Evolutionary conservation across 2,888 invertebrate genomes (phyloP).

Genomic region (Erebia aethiops): DNA sequence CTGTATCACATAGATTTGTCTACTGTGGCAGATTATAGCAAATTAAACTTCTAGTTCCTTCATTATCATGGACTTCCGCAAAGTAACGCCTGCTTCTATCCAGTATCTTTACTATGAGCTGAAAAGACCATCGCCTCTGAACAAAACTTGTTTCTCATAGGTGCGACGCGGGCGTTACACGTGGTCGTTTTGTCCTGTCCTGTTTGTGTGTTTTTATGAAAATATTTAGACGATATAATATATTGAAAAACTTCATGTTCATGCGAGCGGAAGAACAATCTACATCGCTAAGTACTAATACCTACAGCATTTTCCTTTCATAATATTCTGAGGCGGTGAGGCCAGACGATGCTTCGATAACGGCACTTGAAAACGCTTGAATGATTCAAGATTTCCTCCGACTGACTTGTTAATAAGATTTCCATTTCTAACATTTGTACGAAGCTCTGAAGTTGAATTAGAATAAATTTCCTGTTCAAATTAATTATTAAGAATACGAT

Average conservation of each 20-base stretch:
- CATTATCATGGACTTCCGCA: no score
- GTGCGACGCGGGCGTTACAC: no score
- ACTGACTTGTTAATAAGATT: constrained; percentile 24
- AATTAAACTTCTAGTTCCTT: no score
- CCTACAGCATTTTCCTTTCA: not conserved
- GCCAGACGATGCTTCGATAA: constrained; percentile 4
- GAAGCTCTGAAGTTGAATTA: constrained; percentile 11
- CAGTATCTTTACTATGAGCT: no score
- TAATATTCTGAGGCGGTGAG: not conserved
- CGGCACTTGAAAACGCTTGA: constrained; percentile 19
- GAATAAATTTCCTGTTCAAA: not conserved
- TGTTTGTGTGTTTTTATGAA: no score
- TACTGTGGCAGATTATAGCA: no score
- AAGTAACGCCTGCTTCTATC: no score
- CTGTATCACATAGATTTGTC: no score
- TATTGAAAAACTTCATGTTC: not conserved
- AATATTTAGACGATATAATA: no score
- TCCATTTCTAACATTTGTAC: constrained; percentile 17
- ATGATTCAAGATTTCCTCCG: constrained; percentile 18
- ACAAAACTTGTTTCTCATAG: no score
- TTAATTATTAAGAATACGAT: not conserved
- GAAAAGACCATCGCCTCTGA: no score
- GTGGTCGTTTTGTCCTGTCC: no score
- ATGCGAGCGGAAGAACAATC: not conserved
- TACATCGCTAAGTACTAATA: not conserved